Evolutionary conservation across 2,113 vertebrate genomes (phyloP), one percentile per base, ranked within the genome.

Genomic region (Elephas maximus): DNA sequence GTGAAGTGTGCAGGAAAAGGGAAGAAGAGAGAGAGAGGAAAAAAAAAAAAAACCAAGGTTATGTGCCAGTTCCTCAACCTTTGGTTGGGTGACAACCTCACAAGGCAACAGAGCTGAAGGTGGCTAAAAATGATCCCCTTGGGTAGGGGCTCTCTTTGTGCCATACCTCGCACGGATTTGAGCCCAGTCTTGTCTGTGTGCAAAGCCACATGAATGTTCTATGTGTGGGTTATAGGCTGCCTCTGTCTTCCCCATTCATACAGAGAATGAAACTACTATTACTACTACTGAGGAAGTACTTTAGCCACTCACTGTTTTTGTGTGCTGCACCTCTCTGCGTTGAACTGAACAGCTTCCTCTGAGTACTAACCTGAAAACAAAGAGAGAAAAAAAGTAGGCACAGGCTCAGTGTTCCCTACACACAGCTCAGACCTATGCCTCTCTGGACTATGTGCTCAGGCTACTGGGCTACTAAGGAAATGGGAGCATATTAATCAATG

Each of bases 331-430:
- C 97, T 98, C 96, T 87, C 97, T 97, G 96, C 97, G 62, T 33
- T 97, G 97, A 98, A 93, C 97, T 96, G 97, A 97, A 95, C 97
- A n/a, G 96, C 97, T 98, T 98, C 96, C 98, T 97, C 96, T 96
- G 98, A 86, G 97, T 92, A 92, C 96, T 92, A 90, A 97, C 53
- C 95, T 98, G 98, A 94, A 98, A 98, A 98, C 98, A 99, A 98
- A 99, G 98, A 97, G 94, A 96, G 4, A 84, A 74, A 92, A 37
- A 92, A 97, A 97, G 96, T 87, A 87, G 96, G 96, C 96, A 74
- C 93, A 81, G 90, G 85, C 0, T 7, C 88, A 33, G 86, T 74
- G 71, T 84, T 96, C 67, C 71, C 92, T 21, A 26, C 60, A 24
- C 77, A 88, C 9, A 0, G n/a, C 97, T 77, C 91, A 26, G 30